Evolutionary conservation across 2,113 vertebrate genomes (phyloP).

Genomic region (Ceyx margarethae): DNA sequence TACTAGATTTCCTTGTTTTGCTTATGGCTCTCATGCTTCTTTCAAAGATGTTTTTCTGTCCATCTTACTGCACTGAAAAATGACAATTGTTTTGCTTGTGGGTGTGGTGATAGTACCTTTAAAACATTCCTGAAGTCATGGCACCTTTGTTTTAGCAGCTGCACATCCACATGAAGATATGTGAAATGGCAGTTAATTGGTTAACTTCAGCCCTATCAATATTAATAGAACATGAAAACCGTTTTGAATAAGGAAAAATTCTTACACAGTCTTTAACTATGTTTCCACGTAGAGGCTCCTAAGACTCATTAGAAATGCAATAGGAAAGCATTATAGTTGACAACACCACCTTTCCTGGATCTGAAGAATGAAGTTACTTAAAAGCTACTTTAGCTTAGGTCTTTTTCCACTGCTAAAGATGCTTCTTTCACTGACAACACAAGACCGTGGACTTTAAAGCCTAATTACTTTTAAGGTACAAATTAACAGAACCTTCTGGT

Average conservation of each 20-base stretch:
- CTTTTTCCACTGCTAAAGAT: not conserved
- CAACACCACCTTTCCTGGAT: not conserved
- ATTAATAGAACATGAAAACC: not conserved
- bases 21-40: not conserved
- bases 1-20: not conserved
- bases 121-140: not conserved
- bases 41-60: not conserved
- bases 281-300: not conserved
- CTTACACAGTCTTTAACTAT: not conserved
- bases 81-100: not conserved
- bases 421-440: not conserved
- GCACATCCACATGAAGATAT: not conserved
- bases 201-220: not conserved
- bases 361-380: not conserved
- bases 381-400: not conserved
- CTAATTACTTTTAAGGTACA: not conserved
- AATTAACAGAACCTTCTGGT: not conserved
- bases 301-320: not conserved
- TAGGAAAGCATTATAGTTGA: not conserved
- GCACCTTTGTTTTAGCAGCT: not conserved
- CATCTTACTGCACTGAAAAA: not conserved
- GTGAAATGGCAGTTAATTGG: not conserved
- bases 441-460: not conserved
- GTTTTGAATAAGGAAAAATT: not conserved
- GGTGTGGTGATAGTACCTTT: not conserved